These are phyloP conservation scores for Chunga burmeisteri DNA, from an alignment of 2,113 vertebrate species.

Conservation along the genomic window DNA sequence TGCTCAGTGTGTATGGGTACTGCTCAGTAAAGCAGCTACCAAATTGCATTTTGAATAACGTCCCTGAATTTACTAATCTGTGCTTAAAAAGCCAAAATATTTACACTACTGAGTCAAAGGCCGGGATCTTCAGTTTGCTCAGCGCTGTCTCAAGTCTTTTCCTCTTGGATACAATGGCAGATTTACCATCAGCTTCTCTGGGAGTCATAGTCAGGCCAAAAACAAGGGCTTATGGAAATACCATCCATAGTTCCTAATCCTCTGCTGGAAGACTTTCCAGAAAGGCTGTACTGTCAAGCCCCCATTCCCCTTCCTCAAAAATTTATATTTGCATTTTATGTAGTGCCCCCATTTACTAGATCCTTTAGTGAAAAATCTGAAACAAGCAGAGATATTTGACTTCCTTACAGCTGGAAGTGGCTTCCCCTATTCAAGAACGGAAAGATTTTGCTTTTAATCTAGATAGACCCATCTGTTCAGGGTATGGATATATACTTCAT, in stretches of 20 bases:
- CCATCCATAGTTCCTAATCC: conserved; percentile 34
- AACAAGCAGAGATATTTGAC: background rate
- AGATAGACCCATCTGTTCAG: background rate
- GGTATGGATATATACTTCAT: background rate
- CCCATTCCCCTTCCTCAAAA: background rate
- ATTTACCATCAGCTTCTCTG: conserved; percentile 49
- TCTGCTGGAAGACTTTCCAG: conserved; percentile 32
- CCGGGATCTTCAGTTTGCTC: conserved; percentile 52
- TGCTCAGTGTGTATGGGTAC: background rate
- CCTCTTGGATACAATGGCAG: conserved; percentile 51
- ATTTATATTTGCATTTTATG: background rate
- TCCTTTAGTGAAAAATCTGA: background rate
- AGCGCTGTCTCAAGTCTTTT: conserved; percentile 24
- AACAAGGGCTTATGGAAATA: conserved; percentile 53
- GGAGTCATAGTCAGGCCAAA: conserved; percentile 32
- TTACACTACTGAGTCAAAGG: conserved; percentile 46
- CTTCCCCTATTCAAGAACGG: background rate
- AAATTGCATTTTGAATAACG: conserved; percentile 30
- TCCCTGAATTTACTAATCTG: conserved; percentile 45
- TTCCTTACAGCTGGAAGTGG: background rate
- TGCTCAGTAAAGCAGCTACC: conserved; percentile 27
- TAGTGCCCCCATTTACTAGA: background rate
- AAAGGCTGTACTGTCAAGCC: background rate
- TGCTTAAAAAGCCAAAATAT: conserved; percentile 50
- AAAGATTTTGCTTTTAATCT: background rate